Evolutionary conservation across 2,888 invertebrate species (phyloP), one percentile per base, ranked within the genome.

Genomic region (Carabus problematicus): DNA sequence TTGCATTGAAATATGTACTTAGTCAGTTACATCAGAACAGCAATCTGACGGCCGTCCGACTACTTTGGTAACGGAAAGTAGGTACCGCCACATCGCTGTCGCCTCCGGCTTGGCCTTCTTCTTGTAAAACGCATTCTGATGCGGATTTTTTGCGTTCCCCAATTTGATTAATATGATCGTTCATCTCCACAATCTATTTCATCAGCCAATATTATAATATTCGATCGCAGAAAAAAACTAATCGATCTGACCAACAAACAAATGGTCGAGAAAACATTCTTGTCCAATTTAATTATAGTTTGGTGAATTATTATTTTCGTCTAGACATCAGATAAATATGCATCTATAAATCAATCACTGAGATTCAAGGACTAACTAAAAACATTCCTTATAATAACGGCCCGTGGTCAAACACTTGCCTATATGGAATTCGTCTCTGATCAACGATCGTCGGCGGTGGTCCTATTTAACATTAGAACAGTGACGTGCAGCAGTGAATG

Each of bases 331-430:
- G 62, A 39, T 62, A 52, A 62, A 62, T 62, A 49, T 62, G 62
- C 62, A 62, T 62, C 62, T 49, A 62, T 62, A 62, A 62, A 62
- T 62, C 62, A 62, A 62, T 62, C 62, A 62, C 40, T 62, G 16
- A 62, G 40, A 49, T 62, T 62, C 62, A 62, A 62, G 62, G 62
- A 62, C 62, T 47, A 49, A 6, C 29, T 29, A 29, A 29, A 29
- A 29, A 45, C 7, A 45, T 45, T 45, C 7, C 12, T 45, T 45
- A 45, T 12, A 4, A 12, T 45, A 7, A 45, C 7, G 14, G 45
- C 2, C 3, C n/a, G 2, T 8, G 7, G 3, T 3, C 45, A 45
- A 3, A 45, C 45, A 29, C 29, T 29, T 29, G 29, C 29, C 29
- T 29, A 29, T 29, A 29, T 29, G 45, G 11, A 45, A 45, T 45